phyloP scores from a whole-genome alignment of 2,888 invertebrate species.

The Eristalis intricaria region DNA sequence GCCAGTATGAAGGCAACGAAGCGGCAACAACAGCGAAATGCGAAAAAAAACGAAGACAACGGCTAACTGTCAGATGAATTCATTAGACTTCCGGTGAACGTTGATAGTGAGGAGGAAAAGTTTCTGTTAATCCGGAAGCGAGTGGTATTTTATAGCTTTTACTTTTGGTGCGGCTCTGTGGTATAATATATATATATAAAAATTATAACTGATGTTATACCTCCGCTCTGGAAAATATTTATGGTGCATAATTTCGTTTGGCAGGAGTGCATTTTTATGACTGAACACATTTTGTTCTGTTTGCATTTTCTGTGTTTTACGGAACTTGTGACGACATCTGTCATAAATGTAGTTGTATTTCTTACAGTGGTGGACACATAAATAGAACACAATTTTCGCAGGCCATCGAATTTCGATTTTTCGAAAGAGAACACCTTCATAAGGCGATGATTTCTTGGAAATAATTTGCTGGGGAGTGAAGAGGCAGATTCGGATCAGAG shows the following conservation, averaged over 20 bases:
- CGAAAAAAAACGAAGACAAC: not conserved
- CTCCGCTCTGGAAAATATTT: not conserved
- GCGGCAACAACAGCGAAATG: not conserved
- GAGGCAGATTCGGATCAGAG: too few relatives aligned
- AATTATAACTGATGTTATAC: slow-evolving; percentile 26
- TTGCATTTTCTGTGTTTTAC: not conserved
- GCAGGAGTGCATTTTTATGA: not conserved
- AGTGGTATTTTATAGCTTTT: slow-evolving; percentile 2
- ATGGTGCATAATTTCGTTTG: not conserved
- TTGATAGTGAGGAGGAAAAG: slow-evolving; percentile 19
- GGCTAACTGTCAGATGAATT: not conserved
- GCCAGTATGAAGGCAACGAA: not conserved
- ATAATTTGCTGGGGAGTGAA: too few relatives aligned
- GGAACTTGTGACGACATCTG: not conserved
- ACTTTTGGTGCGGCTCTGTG: not conserved
- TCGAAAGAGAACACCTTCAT: too few relatives aligned
- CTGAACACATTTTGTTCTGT: not conserved
- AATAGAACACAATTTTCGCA: too few relatives aligned
- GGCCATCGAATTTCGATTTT: too few relatives aligned
- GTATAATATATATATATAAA: slow-evolving; percentile 3
- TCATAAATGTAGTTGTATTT: not conserved
- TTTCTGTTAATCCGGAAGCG: not conserved
- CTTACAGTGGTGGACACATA: too few relatives aligned
- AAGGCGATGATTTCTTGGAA: too few relatives aligned
- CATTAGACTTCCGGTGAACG: not conserved